Conservation (phyloP, 2,797 vertebrate genomes). For the Tokudaia tokunoshimensis region DNA sequence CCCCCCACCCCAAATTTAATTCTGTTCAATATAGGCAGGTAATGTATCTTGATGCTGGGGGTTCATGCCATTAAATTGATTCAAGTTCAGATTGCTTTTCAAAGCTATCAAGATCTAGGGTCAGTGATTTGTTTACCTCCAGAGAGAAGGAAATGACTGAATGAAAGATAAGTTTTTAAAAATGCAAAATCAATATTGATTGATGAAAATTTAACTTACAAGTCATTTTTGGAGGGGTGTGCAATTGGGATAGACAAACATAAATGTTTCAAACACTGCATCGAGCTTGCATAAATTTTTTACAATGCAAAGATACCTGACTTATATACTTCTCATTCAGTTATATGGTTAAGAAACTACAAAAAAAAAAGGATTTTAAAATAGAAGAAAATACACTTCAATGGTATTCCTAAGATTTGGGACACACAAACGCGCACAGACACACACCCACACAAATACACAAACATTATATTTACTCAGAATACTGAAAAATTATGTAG, state of each 20-base stretch:
- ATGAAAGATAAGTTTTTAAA: background rate
- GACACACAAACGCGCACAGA: background rate
- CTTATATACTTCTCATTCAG: background rate
- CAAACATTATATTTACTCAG: background rate
- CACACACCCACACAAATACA: background rate
- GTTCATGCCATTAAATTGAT: slow-evolving; percentile 64
- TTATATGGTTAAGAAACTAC: background rate
- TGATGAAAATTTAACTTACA: background rate
- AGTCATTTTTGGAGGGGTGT: background rate
- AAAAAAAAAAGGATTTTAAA: background rate
- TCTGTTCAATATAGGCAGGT: slow-evolving; percentile 39
- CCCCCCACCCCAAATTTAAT: slow-evolving; percentile 42
- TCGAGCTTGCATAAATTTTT: background rate
- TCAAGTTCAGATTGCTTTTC: slow-evolving; percentile 56
- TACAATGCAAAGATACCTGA: background rate
- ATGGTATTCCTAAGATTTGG: background rate
- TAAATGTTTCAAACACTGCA: background rate
- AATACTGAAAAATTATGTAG: background rate
- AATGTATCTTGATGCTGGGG: slow-evolving; percentile 9
- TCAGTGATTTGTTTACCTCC: slow-evolving; percentile 31
- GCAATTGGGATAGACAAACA: background rate
- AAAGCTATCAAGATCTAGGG: slow-evolving; percentile 43
- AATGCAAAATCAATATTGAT: slow-evolving; percentile 20
- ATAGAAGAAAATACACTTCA: background rate
- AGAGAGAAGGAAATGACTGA: slow-evolving; percentile 37